Base-by-base conservation (phyloP, 1,140 invertebrate species). In the Brachionus calyciflorus region DNA sequence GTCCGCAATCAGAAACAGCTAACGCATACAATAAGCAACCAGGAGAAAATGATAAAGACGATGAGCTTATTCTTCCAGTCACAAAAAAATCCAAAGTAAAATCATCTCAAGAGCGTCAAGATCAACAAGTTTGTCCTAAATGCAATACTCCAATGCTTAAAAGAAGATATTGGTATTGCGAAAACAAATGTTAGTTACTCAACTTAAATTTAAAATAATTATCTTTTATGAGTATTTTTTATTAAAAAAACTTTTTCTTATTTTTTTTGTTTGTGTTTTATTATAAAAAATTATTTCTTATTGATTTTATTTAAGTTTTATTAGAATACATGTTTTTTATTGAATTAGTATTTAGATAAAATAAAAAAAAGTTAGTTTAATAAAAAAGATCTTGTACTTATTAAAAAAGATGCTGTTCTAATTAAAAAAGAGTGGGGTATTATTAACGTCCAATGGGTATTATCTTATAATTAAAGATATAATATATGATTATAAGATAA, bases 111-210 rank as follows among this genome's bases (percentile, higher is more conserved):
- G 14, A 49, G 17, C 14, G 17, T 49, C 46, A 48, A 49, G 48
- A 49, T 2, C 48, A 49, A 49, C 48, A 49, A 49, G 14, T 4
- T 17, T 49, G 48, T 49, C 1, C 48, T 19, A 49, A 49, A 49
- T 49, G 48, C 48, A 49, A 49, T n/a, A 49, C 14, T n/a, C 48
- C 48, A 49, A 49, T 49, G 48, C 48, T 49, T 49, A 49, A 14
- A 49, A 49, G 48, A 49, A 49, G 48, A 49, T 17, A 49, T 49
- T 49, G 48, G 48, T 49, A 49, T 49, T 49, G 48, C 17, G 1
- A 49, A 49, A 49, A n/a, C 12, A 49, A 5, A 49, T 48, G 4
- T 48, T 48, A 48, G 14, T 48, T n/a, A 48, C 12, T 48, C 3
- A 48, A 48, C 3, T 5, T n/a, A 7, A 48, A 48, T 48, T 48